Conservation (phyloP, 1,140 invertebrate genomes). For the Heliconius himera region DNA sequence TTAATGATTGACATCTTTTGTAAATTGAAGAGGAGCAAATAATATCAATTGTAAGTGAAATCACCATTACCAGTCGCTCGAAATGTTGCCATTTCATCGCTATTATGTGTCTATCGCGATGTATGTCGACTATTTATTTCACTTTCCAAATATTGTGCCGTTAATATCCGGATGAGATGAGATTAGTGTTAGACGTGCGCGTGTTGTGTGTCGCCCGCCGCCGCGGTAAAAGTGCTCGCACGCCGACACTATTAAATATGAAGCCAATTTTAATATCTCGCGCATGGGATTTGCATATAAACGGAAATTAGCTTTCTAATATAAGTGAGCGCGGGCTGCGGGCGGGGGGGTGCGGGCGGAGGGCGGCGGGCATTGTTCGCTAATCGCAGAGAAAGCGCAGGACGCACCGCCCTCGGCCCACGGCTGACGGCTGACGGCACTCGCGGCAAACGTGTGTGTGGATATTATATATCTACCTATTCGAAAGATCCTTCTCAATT, state of each 20-base stretch:
- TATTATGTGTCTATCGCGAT: not conserved
- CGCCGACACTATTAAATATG: slow-evolving; percentile 38
- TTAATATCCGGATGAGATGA: slow-evolving; percentile 19
- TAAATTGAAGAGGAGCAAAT: not conserved
- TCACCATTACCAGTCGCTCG: not conserved
- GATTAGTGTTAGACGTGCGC: slow-evolving; percentile 4
- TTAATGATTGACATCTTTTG: not conserved
- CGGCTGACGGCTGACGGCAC: not conserved
- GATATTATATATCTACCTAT: too few species aligned
- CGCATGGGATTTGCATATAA: slow-evolving; percentile 61
- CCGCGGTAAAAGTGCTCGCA: slow-evolving; percentile 50
- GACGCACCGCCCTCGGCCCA: slow-evolving; percentile 36
- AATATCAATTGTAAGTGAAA: slow-evolving; percentile 4
- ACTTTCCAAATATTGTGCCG: slow-evolving; percentile 20
- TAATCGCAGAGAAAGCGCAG: slow-evolving; percentile 64
- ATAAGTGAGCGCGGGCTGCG: slow-evolving; percentile 29
- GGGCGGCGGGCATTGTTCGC: slow-evolving; percentile 43
- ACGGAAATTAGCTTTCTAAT: slow-evolving; percentile 69
- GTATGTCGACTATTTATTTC: not conserved
- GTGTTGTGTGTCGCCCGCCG: not conserved
- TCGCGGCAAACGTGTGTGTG: not conserved
- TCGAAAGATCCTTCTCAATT: too few species aligned
- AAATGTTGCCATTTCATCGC: slow-evolving; percentile 11
- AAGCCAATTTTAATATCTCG: slow-evolving; percentile 49
- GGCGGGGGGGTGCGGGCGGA: not conserved